Evolutionary conservation across 2,113 vertebrate species (phyloP).

Genomic region (Scytalopus superciliaris): DNA sequence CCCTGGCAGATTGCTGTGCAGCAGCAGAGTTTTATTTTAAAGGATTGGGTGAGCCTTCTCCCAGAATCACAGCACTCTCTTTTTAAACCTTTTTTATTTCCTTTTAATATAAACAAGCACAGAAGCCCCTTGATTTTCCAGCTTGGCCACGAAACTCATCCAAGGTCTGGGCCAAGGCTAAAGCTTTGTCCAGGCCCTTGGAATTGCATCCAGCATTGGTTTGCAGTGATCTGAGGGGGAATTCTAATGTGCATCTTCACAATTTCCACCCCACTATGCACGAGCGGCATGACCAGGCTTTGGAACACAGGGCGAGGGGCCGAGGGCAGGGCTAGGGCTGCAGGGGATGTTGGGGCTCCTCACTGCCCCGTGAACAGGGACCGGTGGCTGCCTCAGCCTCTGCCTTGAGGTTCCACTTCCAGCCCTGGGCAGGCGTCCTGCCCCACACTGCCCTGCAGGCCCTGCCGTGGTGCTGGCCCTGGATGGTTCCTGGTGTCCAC

Average conservation of each 20-base stretch:
- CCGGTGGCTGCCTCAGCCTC: fast-evolving
- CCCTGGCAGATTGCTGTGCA: neutral
- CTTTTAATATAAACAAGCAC: neutral
- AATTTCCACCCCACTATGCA: neutral
- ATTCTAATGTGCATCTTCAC: neutral
- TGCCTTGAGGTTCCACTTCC: neutral
- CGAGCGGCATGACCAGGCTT: fast-evolving
- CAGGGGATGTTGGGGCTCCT: neutral
- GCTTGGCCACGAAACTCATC: neutral
- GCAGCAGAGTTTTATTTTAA: neutral
- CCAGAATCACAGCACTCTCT: neutral
- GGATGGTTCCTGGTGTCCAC: neutral
- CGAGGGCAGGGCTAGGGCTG: neutral
- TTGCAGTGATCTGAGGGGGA: neutral
- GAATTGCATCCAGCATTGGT: neutral
- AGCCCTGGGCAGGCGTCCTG: neutral
- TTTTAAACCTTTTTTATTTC: neutral
- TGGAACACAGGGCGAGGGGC: neutral
- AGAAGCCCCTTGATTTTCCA: neutral
- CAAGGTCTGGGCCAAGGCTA: neutral
- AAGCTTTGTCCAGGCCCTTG: neutral
- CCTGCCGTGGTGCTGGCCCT: neutral
- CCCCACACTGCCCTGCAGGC: neutral
- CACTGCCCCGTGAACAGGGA: neutral
- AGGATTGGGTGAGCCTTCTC: neutral